Conservation (phyloP, 2,888 invertebrate genomes). For the Lycia hirtaria region DNA sequence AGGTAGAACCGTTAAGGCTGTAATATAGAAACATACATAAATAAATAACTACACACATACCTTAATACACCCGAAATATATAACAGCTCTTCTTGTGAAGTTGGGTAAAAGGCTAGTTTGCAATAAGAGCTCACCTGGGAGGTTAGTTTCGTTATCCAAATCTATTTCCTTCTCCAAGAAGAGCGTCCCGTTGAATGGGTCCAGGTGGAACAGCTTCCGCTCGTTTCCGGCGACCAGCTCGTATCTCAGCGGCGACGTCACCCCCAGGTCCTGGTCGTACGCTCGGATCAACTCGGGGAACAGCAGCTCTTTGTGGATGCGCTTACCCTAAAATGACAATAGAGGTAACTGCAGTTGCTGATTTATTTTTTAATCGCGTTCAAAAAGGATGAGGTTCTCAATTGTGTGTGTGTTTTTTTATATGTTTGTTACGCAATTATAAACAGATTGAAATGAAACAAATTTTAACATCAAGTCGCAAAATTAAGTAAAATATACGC, state of each 20-base stretch:
- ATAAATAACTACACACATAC: no score
- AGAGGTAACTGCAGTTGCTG: no score
- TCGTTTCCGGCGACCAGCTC: conserved; percentile 94
- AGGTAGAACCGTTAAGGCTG: no score
- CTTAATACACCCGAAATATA: no score
- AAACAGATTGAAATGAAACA: no score
- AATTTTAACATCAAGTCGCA: no score
- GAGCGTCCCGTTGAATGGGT: conserved; percentile 90
- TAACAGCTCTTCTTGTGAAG: not conserved
- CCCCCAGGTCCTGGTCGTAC: conserved; percentile 91
- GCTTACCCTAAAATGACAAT: conserved; percentile 85
- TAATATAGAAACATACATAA: no score
- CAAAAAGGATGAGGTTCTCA: no score
- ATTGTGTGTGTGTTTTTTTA: no score
- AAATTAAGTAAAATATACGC: no score
- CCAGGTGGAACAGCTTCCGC: conserved; percentile 89
- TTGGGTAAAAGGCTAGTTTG: not conserved
- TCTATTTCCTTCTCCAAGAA: conserved; percentile 93
- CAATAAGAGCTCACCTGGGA: conserved; percentile 82
- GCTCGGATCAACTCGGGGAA: conserved; percentile 91
- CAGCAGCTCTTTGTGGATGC: conserved; percentile 88
- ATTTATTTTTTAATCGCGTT: no score
- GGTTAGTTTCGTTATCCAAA: conserved; percentile 88
- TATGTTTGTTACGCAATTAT: no score
- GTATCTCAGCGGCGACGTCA: conserved; percentile 90